phyloP scores from a whole-genome alignment of 2,888 invertebrate genomes.

The Cataglyphis livida region DNA sequence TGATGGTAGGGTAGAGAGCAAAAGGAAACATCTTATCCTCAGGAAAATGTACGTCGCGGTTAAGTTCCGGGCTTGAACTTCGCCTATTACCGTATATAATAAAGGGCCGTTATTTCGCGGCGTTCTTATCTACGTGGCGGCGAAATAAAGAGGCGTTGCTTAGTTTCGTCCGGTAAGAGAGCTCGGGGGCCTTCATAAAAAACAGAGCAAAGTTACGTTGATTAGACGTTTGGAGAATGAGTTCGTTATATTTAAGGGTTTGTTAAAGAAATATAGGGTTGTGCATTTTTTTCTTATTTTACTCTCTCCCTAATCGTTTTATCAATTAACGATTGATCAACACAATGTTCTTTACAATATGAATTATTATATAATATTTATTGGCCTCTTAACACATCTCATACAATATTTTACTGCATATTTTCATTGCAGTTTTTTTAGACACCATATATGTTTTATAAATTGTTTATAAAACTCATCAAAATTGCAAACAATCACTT shows the following conservation, averaged over 20 bases:
- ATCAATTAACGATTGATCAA: slow-evolving; percentile 3
- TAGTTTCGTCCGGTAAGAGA: slow-evolving; percentile 50
- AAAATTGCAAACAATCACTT: slow-evolving; percentile 24
- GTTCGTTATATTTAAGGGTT: slow-evolving; percentile 27
- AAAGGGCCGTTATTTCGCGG: slow-evolving; percentile 75
- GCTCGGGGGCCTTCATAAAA: slow-evolving; percentile 71
- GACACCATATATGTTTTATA: slow-evolving; percentile 15
- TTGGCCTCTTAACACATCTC: slow-evolving; percentile 11
- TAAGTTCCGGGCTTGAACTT: slow-evolving; percentile 74
- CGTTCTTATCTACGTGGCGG: slow-evolving; percentile 74
- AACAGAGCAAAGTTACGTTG: slow-evolving; percentile 42
- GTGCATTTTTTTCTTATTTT: not conserved
- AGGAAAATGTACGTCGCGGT: slow-evolving; percentile 72
- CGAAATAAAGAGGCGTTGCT: slow-evolving; percentile 75
- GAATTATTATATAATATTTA: slow-evolving; percentile 22
- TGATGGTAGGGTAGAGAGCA: slow-evolving; percentile 34
- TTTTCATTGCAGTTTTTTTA: slow-evolving; percentile 3
- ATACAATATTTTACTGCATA: not conserved
- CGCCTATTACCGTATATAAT: slow-evolving; percentile 77
- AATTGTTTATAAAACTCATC: not conserved
- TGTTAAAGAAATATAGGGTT: not conserved
- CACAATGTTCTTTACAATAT: not conserved
- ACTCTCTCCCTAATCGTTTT: not conserved
- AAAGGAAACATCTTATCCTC: slow-evolving; percentile 71
- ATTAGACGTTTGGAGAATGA: slow-evolving; percentile 43